These are phyloP conservation scores for Magallana nippona DNA, from an alignment of 2,888 invertebrate species.

Conservation along the genomic window DNA sequence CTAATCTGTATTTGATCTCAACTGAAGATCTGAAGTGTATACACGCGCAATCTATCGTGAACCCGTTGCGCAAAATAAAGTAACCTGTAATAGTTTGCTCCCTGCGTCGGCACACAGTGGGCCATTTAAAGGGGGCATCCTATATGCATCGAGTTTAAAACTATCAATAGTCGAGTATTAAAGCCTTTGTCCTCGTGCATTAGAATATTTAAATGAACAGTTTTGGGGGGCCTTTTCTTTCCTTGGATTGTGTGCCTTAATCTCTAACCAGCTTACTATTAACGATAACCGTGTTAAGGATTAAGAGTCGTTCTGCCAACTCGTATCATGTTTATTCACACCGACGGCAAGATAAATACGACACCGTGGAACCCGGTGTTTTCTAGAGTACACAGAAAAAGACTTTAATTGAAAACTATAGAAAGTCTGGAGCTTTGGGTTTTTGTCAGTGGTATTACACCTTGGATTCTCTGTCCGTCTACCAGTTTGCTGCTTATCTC, in stretches of 20 bases:
- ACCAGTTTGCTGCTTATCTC: not conserved
- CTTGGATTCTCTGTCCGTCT: not conserved
- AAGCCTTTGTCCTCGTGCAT: not conserved
- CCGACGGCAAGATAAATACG: not conserved
- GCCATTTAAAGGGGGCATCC: constrained; percentile 12
- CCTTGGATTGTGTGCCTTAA: constrained; percentile 6
- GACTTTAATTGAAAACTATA: constrained; percentile 17
- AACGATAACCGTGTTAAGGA: not conserved
- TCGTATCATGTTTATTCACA: not conserved
- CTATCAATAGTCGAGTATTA: constrained; percentile 7
- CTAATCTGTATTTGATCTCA: too few species aligned
- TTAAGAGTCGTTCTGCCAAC: constrained; percentile 14
- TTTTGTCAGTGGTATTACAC: not conserved
- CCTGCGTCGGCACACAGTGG: not conserved
- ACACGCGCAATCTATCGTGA: not conserved
- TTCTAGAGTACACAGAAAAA: constrained; percentile 2
- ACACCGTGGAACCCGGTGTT: not conserved
- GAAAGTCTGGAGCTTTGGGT: not conserved
- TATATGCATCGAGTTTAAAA: constrained; percentile 11
- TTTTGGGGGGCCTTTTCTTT: not conserved
- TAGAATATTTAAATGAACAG: constrained; percentile 27
- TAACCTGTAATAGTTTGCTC: not conserved
- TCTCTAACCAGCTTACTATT: not conserved
- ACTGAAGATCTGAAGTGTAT: too few species aligned
- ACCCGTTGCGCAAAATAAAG: not conserved